Evolutionary conservation across 2,113 vertebrate genomes (phyloP).

Genomic region (Boleophthalmus pectinirostris): DNA sequence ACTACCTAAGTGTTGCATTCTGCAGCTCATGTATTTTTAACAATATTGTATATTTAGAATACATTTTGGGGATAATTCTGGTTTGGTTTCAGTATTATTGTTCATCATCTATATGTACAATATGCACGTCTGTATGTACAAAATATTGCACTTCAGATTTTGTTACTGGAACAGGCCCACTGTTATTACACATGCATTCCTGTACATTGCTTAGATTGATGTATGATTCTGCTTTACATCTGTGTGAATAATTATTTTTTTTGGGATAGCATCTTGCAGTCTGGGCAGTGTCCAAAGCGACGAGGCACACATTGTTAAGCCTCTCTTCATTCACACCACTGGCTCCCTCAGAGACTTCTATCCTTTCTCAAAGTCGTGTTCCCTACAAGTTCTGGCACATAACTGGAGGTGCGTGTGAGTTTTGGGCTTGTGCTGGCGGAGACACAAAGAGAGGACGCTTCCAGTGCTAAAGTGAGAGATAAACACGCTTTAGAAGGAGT

Average conservation of each 20-base stretch:
- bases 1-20: too few species aligned
- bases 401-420: constrained; percentile 8
- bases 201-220: neutral
- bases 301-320: constrained; percentile 46
- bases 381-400: constrained; percentile 28
- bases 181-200: neutral
- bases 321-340: constrained; percentile 59
- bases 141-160: too few species aligned
- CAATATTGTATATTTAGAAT: too few species aligned
- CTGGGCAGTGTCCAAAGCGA: constrained; percentile 45
- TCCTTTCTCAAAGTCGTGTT: constrained; percentile 50
- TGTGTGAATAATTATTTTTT: constrained; percentile 41
- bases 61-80: too few species aligned
- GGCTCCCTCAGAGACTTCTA: constrained; percentile 44
- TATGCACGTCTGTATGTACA: too few species aligned
- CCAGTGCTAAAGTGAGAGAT: constrained; percentile 47
- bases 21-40: too few species aligned
- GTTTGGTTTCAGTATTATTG: too few species aligned
- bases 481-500: constrained; percentile 49
- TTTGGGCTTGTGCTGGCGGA: constrained; percentile 32
- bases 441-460: constrained; percentile 30
- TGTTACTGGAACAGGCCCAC: too few species aligned
- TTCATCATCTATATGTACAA: too few species aligned
- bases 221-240: constrained; percentile 23
- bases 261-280: constrained; percentile 36